Evolutionary conservation across 2,888 invertebrate species (phyloP).

Genomic region (Mantis religiosa): DNA sequence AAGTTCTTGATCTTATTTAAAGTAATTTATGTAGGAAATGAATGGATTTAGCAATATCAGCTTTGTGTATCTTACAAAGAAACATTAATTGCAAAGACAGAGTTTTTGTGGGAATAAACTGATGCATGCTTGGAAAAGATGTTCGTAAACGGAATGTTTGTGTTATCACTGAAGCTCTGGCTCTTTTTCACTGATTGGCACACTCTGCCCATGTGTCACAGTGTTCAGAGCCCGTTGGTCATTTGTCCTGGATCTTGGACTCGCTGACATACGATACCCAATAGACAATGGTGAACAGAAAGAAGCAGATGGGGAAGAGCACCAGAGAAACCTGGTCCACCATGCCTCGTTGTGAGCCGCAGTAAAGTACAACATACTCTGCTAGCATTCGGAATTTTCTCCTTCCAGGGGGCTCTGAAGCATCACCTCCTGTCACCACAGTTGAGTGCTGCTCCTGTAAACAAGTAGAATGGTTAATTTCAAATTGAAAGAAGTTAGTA

Average conservation of each 20-base stretch:
- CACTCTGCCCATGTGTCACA: neutral
- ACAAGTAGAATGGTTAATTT: neutral
- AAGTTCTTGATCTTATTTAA: too few species aligned
- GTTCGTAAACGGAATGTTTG: neutral
- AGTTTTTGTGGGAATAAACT: neutral
- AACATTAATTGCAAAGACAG: neutral
- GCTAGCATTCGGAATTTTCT: constrained; percentile 44
- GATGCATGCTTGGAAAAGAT: neutral
- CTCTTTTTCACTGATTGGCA: neutral
- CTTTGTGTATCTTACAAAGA: neutral
- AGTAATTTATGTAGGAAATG: neutral
- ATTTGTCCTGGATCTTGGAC: constrained; percentile 39
- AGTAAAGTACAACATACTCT: constrained; percentile 56
- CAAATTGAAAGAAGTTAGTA: too few species aligned
- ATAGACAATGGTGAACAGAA: constrained; percentile 55
- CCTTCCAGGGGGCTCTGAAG: constrained; percentile 27
- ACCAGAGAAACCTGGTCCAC: constrained; percentile 59
- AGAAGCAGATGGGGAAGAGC: constrained; percentile 56
- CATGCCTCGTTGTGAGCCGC: constrained; percentile 58
- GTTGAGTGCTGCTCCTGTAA: neutral
- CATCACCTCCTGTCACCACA: neutral
- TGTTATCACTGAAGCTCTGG: neutral
- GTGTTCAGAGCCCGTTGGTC: constrained; percentile 12
- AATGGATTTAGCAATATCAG: neutral
- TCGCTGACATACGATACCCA: constrained; percentile 60